Conservation (phyloP, 2,888 invertebrate species). For the Rhyacophila evoluta region DNA sequence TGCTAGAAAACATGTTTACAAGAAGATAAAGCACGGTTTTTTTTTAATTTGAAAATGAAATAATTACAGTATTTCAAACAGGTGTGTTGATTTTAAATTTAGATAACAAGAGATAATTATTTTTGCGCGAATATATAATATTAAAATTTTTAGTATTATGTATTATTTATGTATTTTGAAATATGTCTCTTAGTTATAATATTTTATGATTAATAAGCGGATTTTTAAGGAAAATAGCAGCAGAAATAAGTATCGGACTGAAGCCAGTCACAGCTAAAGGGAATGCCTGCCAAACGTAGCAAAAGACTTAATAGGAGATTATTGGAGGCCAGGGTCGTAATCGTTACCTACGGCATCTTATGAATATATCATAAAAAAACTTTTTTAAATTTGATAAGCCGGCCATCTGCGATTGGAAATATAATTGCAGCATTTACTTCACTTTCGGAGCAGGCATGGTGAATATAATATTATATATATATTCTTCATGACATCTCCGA, state of each 20-base stretch:
- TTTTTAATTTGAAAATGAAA: background rate
- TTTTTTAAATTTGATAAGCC: too few species aligned
- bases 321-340: background rate
- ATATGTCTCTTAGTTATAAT: background rate
- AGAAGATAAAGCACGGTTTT: too few species aligned
- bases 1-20: too few species aligned
- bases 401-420: too few species aligned
- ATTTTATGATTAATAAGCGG: background rate
- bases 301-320: background rate
- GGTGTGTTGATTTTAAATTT: background rate
- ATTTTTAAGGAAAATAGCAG: background rate
- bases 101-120: background rate
- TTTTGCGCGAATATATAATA: background rate
- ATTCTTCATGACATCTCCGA: too few species aligned
- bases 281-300: background rate
- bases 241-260: background rate
- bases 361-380: too few species aligned
- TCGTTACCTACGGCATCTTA: background rate
- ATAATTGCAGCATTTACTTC: too few species aligned
- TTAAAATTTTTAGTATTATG: too few species aligned
- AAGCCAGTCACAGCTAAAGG: background rate
- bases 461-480: too few species aligned
- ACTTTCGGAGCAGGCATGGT: too few species aligned
- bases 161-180: too few species aligned
- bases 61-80: background rate